Evolutionary conservation across 2,888 invertebrate genomes (phyloP).

Genomic region (Pseudanteris insignis): DNA sequence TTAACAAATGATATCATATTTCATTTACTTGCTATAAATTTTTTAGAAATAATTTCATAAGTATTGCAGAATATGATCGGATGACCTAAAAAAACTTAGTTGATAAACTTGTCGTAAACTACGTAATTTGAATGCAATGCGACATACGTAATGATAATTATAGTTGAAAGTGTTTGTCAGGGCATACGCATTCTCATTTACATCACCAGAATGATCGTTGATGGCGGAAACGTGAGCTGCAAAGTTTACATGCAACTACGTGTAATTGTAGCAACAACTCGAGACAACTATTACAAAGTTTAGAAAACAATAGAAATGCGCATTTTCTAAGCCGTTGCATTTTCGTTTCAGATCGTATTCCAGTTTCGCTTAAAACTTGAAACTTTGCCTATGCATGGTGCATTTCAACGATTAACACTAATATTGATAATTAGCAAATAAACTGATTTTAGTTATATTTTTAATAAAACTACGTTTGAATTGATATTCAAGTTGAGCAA

Average conservation of each 20-base stretch:
- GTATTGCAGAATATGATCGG: not conserved
- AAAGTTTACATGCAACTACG: slow-evolving; percentile 37
- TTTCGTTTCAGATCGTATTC: slow-evolving; percentile 2
- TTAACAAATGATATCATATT: too few species aligned
- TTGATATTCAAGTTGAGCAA: too few species aligned
- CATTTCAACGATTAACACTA: too few species aligned
- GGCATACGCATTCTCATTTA: slow-evolving; percentile 40
- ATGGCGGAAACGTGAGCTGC: slow-evolving; percentile 34
- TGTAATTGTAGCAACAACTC: slow-evolving; percentile 23
- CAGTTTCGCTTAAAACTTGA: slow-evolving; percentile 15
- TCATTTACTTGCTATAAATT: not conserved
- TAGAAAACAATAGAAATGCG: slow-evolving; percentile 20
- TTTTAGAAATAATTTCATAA: not conserved
- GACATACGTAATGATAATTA: slow-evolving; percentile 35
- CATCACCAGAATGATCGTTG: slow-evolving; percentile 43
- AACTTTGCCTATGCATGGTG: too few species aligned
- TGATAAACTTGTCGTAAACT: slow-evolving; percentile 14
- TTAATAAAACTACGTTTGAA: too few species aligned
- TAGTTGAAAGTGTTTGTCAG: slow-evolving; percentile 37
- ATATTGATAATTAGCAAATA: too few species aligned
- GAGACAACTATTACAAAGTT: slow-evolving; percentile 3
- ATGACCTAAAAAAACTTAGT: slow-evolving; percentile 2
- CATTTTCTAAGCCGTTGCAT: slow-evolving; percentile 13
- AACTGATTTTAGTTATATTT: too few species aligned
- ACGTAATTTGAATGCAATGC: slow-evolving; percentile 19